phyloP scores from a whole-genome alignment of 2,888 invertebrate genomes.

The Podabrus alpinus region DNA sequence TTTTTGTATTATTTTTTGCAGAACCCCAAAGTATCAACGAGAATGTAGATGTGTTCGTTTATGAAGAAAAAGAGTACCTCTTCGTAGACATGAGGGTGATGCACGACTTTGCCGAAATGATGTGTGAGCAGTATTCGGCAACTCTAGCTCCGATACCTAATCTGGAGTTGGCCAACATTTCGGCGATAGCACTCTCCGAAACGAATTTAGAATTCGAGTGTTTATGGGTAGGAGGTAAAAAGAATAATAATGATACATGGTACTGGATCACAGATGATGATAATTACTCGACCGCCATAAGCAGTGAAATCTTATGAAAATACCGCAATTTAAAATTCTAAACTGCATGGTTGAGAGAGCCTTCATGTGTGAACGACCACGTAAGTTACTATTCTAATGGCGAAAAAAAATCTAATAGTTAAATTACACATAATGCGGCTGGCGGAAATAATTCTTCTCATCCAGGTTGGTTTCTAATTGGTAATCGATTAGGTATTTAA shows the following conservation, averaged over 20 bases:
- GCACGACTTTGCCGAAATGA: neutral
- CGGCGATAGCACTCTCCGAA: constrained; percentile 59
- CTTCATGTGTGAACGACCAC: neutral
- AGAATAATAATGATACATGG: neutral
- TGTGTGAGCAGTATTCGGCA: constrained; percentile 7
- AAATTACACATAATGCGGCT: neutral
- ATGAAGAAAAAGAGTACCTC: neutral
- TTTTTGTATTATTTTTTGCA: neutral
- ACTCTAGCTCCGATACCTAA: constrained; percentile 55
- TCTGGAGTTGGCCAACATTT: constrained; percentile 56
- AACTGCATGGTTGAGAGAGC: neutral
- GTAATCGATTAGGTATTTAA: neutral
- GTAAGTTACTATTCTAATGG: neutral
- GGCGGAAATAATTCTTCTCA: neutral
- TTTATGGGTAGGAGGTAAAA: neutral
- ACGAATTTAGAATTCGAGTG: constrained; percentile 55
- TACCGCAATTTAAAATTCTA: neutral
- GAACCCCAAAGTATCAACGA: neutral
- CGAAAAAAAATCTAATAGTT: too few relatives aligned
- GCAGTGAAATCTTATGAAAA: neutral
- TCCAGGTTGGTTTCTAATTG: neutral
- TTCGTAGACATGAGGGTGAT: neutral
- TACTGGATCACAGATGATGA: neutral
- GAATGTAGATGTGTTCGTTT: neutral
- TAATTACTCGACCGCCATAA: neutral